Conservation (phyloP, 2,797 vertebrate genomes). For the Hybognathus amarus region DNA sequence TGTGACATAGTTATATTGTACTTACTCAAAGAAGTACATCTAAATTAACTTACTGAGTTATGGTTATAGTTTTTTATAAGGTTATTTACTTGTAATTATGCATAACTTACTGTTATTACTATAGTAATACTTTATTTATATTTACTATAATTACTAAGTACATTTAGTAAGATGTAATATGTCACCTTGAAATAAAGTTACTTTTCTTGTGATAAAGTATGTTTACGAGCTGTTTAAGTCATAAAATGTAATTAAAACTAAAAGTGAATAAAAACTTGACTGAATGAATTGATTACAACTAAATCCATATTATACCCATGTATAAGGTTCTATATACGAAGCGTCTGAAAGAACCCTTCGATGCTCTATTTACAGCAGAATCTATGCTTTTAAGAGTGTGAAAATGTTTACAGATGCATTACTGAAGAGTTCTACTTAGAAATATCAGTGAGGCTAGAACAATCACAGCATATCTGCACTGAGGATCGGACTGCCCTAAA, state of each 20-base stretch:
- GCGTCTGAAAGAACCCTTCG: too few relatives aligned
- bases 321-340: background rate
- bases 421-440: background rate
- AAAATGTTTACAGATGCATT: background rate
- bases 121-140: too few relatives aligned
- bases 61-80: too few relatives aligned
- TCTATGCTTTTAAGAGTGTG: background rate
- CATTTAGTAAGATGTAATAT: too few relatives aligned
- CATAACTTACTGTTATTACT: too few relatives aligned
- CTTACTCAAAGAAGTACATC: too few relatives aligned
- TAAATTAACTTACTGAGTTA: too few relatives aligned
- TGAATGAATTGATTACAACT: background rate
- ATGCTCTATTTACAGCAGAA: background rate
- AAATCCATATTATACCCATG: background rate
- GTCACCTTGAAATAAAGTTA: too few relatives aligned
- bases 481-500: slow-evolving; percentile 9
- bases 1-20: too few relatives aligned
- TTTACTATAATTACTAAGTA: too few relatives aligned
- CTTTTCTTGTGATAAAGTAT: background rate
- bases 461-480: slow-evolving; percentile 25
- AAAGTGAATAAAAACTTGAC: background rate
- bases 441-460: background rate
- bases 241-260: background rate
- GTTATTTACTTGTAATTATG: too few relatives aligned
- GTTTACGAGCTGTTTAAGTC: background rate